These are phyloP conservation scores for Baronia brevicornis DNA, from an alignment of 2,888 invertebrate species.

Conservation along the genomic window DNA sequence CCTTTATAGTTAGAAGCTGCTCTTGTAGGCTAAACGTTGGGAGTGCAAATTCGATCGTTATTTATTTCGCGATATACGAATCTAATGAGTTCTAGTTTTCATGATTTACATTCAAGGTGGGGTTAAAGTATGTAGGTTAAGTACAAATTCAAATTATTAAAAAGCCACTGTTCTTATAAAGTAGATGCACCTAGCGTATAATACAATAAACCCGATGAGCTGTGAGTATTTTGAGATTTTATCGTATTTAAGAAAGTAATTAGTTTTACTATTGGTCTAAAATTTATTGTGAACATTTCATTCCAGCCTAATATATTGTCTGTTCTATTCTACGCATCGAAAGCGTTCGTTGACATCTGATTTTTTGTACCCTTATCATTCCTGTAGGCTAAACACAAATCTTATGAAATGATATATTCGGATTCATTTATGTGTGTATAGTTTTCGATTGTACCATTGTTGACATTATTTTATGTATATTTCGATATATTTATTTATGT, in stretches of 20 bases:
- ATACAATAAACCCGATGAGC: conserved; percentile 74
- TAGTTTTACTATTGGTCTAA: conserved; percentile 57
- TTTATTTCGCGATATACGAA: conserved; percentile 13
- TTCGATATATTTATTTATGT: conserved; percentile 21
- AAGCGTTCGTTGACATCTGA: conserved; percentile 44
- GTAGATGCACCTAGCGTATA: conserved; percentile 74
- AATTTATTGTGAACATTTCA: conserved; percentile 52
- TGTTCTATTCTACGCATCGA: conserved; percentile 50
- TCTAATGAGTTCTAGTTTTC: conserved; percentile 22
- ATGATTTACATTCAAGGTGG: conserved; percentile 46
- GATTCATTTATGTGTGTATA: conserved; percentile 24
- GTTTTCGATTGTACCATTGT: conserved; percentile 21
- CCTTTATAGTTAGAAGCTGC: conserved; percentile 17
- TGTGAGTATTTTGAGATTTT: conserved; percentile 76
- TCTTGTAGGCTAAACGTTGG: conserved; percentile 7
- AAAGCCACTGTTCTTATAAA: conserved; percentile 73
- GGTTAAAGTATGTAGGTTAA: conserved; percentile 65
- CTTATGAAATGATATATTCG: conserved; percentile 33
- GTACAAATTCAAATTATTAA: conserved; percentile 74
- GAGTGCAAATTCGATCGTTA: conserved; percentile 6
- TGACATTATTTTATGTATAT: conserved; percentile 20
- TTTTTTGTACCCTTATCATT: conserved; percentile 23
- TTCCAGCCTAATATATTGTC: conserved; percentile 64
- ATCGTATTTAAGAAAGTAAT: conserved; percentile 68
- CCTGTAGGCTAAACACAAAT: conserved; percentile 39